Evolutionary conservation across 2,888 invertebrate species (phyloP), one percentile per base, ranked within the genome.

Genomic region (Drosophila neonasuta): DNA sequence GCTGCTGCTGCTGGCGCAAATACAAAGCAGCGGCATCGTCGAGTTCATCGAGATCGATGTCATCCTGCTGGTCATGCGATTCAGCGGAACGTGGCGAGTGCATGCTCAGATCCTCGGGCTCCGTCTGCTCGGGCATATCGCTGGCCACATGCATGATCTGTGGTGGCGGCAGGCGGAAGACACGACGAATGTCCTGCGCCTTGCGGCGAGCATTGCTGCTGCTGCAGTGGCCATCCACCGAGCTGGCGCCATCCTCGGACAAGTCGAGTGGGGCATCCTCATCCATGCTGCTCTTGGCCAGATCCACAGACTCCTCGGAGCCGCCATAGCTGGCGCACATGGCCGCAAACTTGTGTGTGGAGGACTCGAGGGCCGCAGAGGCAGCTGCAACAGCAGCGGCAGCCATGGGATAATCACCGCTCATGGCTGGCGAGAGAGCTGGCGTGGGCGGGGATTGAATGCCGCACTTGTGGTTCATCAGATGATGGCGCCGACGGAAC

Each of bases 91-190:
- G 88, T 1, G 91, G 89, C 62, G 90, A 88, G 49, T 92, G 93
- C 93, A 97, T 94, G 59, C 96, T 96, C 72, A 97, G 92, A 90
- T 97, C 97, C 90, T 97, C 97, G 7, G 97, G 97, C 90, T 97
- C 97, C 2, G 97, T 97, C 92, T 97, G 97, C 90, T 95, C 96
- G 15, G 97, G 96, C 50, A 93, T 89, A 34, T 87, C 88, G 67
- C 77, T 88, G 62, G 87, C 70, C 48, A 89, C 84, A 62, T 89
- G 91, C 73, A 89, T 82, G 61, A 90, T 89, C 42, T 91, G 91
- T 4, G 91, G 90, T 11, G 90, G 89, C 8, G 91, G 90, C 48
- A 92, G 89, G 11, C 92, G 90, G 71, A 92, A 91, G 1, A 93
- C 92, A 30, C 92, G 91, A 11, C 93, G 90, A n/a, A 92, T 91